Evolutionary conservation across 2,888 invertebrate species (phyloP), one percentile per base, ranked within the genome.

Genomic region (Pseudococcus viburni): DNA sequence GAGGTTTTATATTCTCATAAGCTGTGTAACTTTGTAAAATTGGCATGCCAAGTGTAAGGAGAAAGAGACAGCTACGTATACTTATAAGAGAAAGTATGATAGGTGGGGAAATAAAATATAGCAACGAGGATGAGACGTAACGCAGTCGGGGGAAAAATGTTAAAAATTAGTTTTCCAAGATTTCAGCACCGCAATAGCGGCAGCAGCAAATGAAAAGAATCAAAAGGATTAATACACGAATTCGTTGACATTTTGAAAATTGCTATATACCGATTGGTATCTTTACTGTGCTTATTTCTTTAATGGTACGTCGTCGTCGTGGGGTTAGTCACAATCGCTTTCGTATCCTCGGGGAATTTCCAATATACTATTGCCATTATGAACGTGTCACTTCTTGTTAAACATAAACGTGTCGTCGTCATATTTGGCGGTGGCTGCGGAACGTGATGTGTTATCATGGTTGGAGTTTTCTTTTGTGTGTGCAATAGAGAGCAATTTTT

Each of bases 351-450:
- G n/a, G 86, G 73, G 86, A 77, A 77, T 86, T 86, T 48, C 48
- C 86, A 73, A 86, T 73, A 86, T 42, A 77, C 86, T 86, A 86
- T 86, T 86, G 73, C 86, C 86, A 86, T 86, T 86, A 86, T 86
- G 48, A 73, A 73, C 51, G 46, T 86, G 86, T 86, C 86, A 86
- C 22, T 73, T 48, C 86, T 73, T 77, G 77, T 86, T 86, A 86
- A 86, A 77, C 86, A 51, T 39, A 73, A 85, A 59, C 46, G 80
- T 83, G 80, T 83, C 46, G 80, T 77, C 39, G 77, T 77, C 64
- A 15, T 73, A 33, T 73, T 26, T 9, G 73, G 33, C 19, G 73
- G 33, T 7, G 26, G 33, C 22, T 39, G 73, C 19, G 17, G 73
- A 73, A 73, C 26, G 33, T 73, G 64, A 19, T 8, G 22, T 22